phyloP scores from a whole-genome alignment of 2,797 vertebrate genomes.

The Cossypha heuglini region DNA sequence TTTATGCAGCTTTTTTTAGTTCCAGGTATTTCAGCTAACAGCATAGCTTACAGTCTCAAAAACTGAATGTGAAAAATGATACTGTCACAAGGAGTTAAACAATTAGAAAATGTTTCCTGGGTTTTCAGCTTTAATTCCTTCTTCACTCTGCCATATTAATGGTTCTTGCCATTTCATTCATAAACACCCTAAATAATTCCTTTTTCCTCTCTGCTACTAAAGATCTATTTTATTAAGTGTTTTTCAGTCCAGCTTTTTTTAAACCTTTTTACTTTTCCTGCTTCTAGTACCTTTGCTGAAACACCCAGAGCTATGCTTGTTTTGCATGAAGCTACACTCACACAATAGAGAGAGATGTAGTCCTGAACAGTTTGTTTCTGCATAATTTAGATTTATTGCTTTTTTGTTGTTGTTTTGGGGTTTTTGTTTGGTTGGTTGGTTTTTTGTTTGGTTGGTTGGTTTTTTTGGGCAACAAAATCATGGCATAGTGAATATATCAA shows the following conservation, averaged over 20 bases:
- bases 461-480: not conserved
- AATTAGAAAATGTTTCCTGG: not conserved
- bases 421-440: too few relatives aligned
- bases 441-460: too few relatives aligned
- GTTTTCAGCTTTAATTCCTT: not conserved
- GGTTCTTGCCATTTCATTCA: not conserved
- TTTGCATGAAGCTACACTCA: not conserved
- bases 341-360: accelerated
- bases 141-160: not conserved
- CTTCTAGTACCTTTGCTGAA: not conserved
- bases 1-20: not conserved
- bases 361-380: not conserved
- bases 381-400: not conserved
- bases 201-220: not conserved
- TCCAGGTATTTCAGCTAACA: not conserved
- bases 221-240: not conserved
- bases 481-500: not conserved
- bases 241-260: not conserved
- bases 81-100: not conserved
- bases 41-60: not conserved
- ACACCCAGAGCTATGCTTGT: not conserved
- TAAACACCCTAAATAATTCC: not conserved
- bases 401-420: not conserved
- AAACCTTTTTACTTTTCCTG: not conserved
- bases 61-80: not conserved